Percentiles rank a stretch among this genome's conserved stretches.
phyloP scores from a whole-genome alignment of 2,888 invertebrate genomes.

The Dicyrtoma fusca region DNA sequence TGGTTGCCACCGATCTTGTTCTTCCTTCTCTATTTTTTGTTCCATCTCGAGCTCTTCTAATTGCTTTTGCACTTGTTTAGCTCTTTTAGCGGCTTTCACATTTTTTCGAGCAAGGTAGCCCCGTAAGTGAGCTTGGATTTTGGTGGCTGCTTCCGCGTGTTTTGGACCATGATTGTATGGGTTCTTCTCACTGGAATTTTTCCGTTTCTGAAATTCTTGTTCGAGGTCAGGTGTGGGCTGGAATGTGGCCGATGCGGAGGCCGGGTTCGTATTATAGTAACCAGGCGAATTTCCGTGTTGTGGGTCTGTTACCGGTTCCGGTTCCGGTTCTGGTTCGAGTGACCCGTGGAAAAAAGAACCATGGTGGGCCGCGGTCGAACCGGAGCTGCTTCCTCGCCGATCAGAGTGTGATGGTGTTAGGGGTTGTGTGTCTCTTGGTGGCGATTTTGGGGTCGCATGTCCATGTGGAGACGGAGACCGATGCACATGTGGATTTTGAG shows the following conservation, averaged over 20 bases:
- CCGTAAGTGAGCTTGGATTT: conserved; percentile 31
- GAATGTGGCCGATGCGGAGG: not conserved
- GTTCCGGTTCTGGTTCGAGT: not conserved
- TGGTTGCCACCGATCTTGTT: no score
- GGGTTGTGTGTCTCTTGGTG: no score
- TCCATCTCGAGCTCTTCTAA: no score
- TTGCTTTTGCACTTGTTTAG: no score
- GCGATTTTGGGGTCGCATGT: no score
- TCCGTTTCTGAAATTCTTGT: not conserved
- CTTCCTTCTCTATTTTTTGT: no score
- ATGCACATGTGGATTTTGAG: not conserved
- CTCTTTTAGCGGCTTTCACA: conserved; percentile 3
- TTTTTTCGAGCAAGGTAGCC: conserved; percentile 32
- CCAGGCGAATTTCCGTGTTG: not conserved
- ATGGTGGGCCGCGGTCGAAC: not conserved
- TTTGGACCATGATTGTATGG: not conserved
- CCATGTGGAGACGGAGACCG: no score
- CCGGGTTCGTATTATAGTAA: not conserved
- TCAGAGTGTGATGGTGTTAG: not conserved
- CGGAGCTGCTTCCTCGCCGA: not conserved
- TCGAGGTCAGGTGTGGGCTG: not conserved
- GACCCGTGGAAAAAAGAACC: not conserved
- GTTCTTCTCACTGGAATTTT: not conserved
- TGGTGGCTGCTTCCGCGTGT: conserved; percentile 27
- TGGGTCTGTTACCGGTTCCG: not conserved